phyloP scores from a whole-genome alignment of 2,797 vertebrate genomes.

The Oryzias dopingdopingensis region DNA sequence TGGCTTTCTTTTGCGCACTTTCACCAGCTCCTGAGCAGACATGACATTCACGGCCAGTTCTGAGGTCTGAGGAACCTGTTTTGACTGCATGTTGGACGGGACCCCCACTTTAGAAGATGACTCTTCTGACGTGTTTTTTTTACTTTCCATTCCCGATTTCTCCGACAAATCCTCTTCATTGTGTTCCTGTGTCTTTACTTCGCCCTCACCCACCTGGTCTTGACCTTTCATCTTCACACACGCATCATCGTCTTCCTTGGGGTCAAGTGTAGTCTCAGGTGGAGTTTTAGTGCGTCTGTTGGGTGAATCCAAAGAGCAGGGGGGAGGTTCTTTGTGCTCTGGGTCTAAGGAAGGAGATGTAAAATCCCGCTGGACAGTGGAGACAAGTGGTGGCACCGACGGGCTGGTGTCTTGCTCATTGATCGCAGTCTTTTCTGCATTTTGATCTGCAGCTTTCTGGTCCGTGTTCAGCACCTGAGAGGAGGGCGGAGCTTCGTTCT shows the following conservation, averaged over 20 bases:
- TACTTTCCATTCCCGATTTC: conserved; percentile 15
- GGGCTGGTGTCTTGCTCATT: conserved; percentile 30
- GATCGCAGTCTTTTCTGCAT: conserved; percentile 19
- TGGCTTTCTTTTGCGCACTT: conserved; percentile 72
- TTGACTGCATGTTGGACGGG: conserved; percentile 20
- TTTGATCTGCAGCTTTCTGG: conserved; percentile 35
- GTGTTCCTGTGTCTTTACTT: conserved; percentile 25
- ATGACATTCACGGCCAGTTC: conserved; percentile 59
- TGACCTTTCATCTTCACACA: conserved; percentile 23
- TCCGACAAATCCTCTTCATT: conserved; percentile 17
- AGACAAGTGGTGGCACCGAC: conserved; percentile 23
- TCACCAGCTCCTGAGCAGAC: conserved; percentile 72
- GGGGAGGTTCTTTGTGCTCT: conserved; percentile 39
- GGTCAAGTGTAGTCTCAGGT: conserved; percentile 24
- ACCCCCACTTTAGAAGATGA: conserved; percentile 21
- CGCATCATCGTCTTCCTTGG: conserved; percentile 24
- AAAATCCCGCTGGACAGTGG: conserved; percentile 55
- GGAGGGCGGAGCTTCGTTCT: conserved; percentile 41
- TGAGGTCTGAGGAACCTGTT: conserved; percentile 34
- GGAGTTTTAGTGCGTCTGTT: conserved; percentile 36
- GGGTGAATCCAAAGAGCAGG: conserved; percentile 28
- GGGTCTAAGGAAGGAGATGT: conserved; percentile 36
- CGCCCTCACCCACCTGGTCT: conserved; percentile 19
- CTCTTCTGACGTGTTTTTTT: conserved; percentile 16
- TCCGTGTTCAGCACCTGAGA: conserved; percentile 39